Evolutionary conservation across 2,113 vertebrate species (phyloP).

Genomic region (Platysternon megacephalum): DNA sequence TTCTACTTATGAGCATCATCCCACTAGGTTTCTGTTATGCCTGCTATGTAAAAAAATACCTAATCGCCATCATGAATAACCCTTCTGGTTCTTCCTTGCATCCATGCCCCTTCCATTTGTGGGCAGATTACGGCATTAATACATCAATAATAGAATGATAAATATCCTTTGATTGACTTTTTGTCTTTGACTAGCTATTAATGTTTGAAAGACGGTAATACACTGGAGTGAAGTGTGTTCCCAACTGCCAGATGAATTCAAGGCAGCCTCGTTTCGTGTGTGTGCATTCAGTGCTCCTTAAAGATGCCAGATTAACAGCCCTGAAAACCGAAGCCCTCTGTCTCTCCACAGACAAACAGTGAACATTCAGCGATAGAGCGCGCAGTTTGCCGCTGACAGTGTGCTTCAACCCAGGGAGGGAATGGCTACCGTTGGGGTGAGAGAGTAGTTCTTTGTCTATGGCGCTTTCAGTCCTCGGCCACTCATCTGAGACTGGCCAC

Average conservation of each 20-base stretch:
- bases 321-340: background rate
- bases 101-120: rapidly evolving
- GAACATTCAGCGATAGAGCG: background rate
- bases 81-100: background rate
- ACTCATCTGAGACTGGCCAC: background rate
- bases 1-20: background rate
- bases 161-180: rapidly evolving
- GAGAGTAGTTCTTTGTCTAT: rapidly evolving
- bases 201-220: background rate
- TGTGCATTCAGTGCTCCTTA: background rate
- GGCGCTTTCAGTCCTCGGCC: rapidly evolving
- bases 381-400: background rate
- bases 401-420: background rate
- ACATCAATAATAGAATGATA: background rate
- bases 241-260: rapidly evolving
- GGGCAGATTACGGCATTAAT: background rate
- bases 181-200: background rate
- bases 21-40: background rate
- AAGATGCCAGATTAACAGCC: background rate
- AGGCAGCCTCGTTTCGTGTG: rapidly evolving
- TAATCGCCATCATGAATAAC: background rate
- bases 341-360: background rate
- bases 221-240: background rate
- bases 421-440: background rate
- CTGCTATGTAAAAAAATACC: background rate